Evolutionary conservation across 2,797 vertebrate species (phyloP), one percentile per base, ranked within the genome.

Genomic region (Amniataba percoides): DNA sequence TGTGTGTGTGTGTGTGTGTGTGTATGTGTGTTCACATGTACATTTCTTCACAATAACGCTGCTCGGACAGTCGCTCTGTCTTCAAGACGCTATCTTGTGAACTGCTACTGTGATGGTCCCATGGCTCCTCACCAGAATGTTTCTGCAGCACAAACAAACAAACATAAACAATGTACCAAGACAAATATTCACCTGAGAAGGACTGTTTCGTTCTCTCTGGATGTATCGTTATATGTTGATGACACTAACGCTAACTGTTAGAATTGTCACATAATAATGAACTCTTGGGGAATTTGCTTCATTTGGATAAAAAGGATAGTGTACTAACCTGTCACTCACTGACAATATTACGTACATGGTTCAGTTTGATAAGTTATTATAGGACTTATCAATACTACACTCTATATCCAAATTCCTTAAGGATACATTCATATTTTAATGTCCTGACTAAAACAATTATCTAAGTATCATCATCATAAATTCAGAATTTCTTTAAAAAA

Each of bases 61-160:
- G 27, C 43, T 31, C 18, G 0, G 36, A 10, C 8, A 23, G 39
- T 3, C 25, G 8, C 18, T 27, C 11, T 19, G 52, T 82, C 80
- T 81, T 97, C 94, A 98, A 12, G 97, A 97, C 12, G 96, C 93
- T 89, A 99, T 96, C 88, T 99, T 99, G 92, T 98, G 98, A 79
- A 99, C 96, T 2, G 98, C 97, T 25, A 99, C 94, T 0, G 97
- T 99, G 94, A 99, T 96, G 88, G 93, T 95, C 56, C 97, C 97
- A 0, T 99, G 98, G 74, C 94, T 97, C 93, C 97, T 96, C 94
- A 99, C 97, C 94, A 99, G 94, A 83, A 99, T 95, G 56, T 97
- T 98, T 87, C 98, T 99, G 76, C 31, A 93, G 89, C 83, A 78
- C 58, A 78, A 86, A 48, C n/a, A 71, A 51, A 43, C 85, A 48